Evolutionary conservation across 2,113 vertebrate genomes (phyloP).

Genomic region (Otus sunia): DNA sequence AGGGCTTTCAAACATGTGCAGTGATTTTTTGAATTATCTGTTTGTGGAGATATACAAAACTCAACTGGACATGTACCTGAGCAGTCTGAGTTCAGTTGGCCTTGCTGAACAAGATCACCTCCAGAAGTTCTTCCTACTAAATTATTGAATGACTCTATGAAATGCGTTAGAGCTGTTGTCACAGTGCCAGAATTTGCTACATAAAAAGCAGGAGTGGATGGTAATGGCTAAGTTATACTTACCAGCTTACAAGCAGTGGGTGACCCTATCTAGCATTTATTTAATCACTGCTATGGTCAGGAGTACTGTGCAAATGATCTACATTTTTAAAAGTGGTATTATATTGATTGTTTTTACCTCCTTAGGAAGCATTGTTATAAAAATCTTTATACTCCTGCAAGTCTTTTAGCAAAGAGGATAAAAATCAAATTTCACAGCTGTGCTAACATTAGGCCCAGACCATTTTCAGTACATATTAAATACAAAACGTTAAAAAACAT

Average conservation of each 20-base stretch:
- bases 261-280: background rate
- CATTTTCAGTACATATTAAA: background rate
- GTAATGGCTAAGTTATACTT: background rate
- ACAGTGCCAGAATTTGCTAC: background rate
- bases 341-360: slow-evolving; percentile 18
- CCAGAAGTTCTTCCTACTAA: background rate
- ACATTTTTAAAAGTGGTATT: background rate
- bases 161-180: background rate
- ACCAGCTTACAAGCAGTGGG: background rate
- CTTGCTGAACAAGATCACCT: background rate
- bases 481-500: background rate
- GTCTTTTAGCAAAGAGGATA: background rate
- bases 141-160: background rate
- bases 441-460: slow-evolving; percentile 6
- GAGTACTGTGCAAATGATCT: background rate
- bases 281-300: background rate
- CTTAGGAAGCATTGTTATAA: slow-evolving; percentile 7
- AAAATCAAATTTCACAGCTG: slow-evolving; percentile 46
- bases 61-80: background rate
- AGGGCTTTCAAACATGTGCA: background rate
- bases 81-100: background rate
- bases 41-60: background rate
- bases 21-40: background rate
- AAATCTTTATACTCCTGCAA: background rate
- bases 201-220: background rate